phyloP scores from a whole-genome alignment of 2,113 vertebrate species.

The Prolemur simus region DNA sequence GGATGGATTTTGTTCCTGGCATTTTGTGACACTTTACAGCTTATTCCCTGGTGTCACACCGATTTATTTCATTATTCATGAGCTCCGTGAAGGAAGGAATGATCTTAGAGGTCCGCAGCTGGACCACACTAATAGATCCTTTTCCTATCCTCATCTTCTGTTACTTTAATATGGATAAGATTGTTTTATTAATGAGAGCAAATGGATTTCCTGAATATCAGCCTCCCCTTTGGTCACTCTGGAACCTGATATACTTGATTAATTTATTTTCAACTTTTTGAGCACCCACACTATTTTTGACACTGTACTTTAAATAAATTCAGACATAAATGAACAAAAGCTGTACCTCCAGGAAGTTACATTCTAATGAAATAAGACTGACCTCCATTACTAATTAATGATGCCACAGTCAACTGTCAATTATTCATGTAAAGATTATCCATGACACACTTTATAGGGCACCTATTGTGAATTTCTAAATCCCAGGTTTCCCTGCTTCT shows the following conservation, averaged over 20 bases:
- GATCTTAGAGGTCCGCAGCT: slow-evolving; percentile 79
- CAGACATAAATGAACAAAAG: slow-evolving; percentile 63
- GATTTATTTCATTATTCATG: slow-evolving; percentile 87
- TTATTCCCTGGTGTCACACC: slow-evolving; percentile 85
- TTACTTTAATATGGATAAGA: slow-evolving; percentile 80
- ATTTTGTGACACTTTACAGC: slow-evolving; percentile 87
- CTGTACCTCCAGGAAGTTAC: slow-evolving; percentile 70
- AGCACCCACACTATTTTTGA: slow-evolving; percentile 66
- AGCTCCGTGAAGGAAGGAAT: slow-evolving; percentile 81
- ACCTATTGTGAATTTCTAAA: slow-evolving; percentile 47
- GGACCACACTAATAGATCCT: slow-evolving; percentile 76
- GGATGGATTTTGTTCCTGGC: slow-evolving; percentile 86
- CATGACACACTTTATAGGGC: slow-evolving; percentile 46
- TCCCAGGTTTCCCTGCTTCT: slow-evolving; percentile 25
- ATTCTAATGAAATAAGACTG: slow-evolving; percentile 66
- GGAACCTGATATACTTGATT: slow-evolving; percentile 71
- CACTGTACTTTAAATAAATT: slow-evolving; percentile 45
- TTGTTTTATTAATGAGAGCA: slow-evolving; percentile 82
- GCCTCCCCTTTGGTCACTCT: slow-evolving; percentile 69
- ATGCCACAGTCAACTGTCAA: slow-evolving; percentile 65
- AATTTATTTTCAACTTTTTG: slow-evolving; percentile 74
- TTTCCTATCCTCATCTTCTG: slow-evolving; percentile 67
- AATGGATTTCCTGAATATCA: slow-evolving; percentile 77
- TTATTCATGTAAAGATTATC: slow-evolving; percentile 74
- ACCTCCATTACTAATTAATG: slow-evolving; percentile 68